Base-by-base conservation (phyloP, 1,140 invertebrate genomes). In the Radopholus similis region DNA sequence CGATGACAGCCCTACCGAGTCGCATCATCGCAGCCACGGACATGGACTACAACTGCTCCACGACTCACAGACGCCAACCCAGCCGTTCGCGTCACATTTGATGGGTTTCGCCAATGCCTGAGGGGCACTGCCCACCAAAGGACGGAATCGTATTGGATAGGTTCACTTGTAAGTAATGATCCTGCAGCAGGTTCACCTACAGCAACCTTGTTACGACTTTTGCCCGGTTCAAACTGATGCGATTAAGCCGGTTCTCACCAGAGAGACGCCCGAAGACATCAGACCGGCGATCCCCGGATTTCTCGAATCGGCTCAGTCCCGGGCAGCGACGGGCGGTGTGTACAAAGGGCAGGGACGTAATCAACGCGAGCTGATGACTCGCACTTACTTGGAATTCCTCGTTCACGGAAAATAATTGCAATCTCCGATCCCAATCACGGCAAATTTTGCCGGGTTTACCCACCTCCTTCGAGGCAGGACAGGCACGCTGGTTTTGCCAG, bases 281-380 rank as follows among this genome's bases (percentile, higher is more conserved):
- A 85, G 83, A 79, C 65, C 72, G 65, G 84, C 87, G 84, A 86
- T 89, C 88, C 87, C 86, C 88, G 87, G 86, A 85, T 86, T 87
- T 89, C 88, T 84, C 88, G 88, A 88, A 88, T 88, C 85, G 87
- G 88, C 88, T 89, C 89, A 88, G 90, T 90, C 89, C 88, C 89
- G 89, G 89, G 88, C 89, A 90, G 89, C 89, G 89, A 90, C 89
- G 89, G 89, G 89, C 88, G 88, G 89, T 90, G 89, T 90, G 89
- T 89, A 90, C 89, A 90, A 89, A 89, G 88, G 88, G 88, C 88
- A 89, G 88, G 88, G 89, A 90, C 89, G 86, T 89, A 90, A 89
- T 90, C 89, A 88, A 87, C 87, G 86, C 88, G 86, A 89, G 89
- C 87, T 90, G 84, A 89, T 90, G 88, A 90, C 88, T 88, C 86